Evolutionary conservation across 2,797 vertebrate genomes (phyloP).

Genomic region (Tadarida brasiliensis): DNA sequence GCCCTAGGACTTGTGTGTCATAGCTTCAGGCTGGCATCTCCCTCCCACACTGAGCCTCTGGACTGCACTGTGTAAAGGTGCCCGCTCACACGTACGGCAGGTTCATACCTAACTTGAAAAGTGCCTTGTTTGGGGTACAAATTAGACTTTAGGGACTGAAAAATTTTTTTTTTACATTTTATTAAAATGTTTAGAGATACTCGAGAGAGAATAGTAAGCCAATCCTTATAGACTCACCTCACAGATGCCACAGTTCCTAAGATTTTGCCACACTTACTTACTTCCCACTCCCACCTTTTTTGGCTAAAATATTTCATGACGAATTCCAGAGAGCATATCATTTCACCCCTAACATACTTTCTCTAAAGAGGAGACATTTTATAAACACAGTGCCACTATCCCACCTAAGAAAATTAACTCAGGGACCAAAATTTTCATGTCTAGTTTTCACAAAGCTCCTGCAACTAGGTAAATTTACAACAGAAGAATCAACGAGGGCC

Average conservation of each 20-base stretch:
- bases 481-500: not conserved
- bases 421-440: not conserved
- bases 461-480: not conserved
- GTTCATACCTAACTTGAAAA: not conserved
- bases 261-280: not conserved
- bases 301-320: constrained; percentile 13
- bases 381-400: not conserved
- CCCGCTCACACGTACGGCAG: not conserved
- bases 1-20: not conserved
- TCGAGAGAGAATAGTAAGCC: not conserved
- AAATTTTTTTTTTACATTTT: not conserved
- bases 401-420: not conserved
- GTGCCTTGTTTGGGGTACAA: not conserved
- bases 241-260: not conserved
- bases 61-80: not conserved
- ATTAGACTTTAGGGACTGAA: not conserved
- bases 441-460: not conserved
- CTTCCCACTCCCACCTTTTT: not conserved
- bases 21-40: not conserved
- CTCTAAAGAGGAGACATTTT: constrained; percentile 1
- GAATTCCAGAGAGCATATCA: not conserved
- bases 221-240: not conserved
- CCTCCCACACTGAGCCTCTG: not conserved
- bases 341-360: not conserved
- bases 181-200: not conserved